Evolutionary conservation across 2,113 vertebrate genomes (phyloP).

Genomic region (Butorides virescens): DNA sequence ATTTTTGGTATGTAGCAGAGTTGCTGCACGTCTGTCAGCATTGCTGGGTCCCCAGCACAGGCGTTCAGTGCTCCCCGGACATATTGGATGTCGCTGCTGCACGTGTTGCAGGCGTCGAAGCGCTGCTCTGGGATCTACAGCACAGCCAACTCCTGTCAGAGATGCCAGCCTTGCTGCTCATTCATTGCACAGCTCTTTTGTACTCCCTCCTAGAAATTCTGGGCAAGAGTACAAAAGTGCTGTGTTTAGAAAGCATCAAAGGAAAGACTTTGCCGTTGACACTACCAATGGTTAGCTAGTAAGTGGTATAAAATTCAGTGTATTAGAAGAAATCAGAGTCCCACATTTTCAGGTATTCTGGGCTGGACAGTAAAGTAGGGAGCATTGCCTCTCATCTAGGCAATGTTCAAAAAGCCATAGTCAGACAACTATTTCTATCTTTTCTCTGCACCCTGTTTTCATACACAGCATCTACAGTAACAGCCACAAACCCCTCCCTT

Average conservation of each 20-base stretch:
- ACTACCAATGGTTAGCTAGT: background rate
- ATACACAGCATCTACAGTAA: background rate
- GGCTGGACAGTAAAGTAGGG: background rate
- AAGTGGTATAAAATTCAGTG: background rate
- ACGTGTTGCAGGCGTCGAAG: rapidly evolving
- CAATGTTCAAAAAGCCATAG: background rate
- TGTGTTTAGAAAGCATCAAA: background rate
- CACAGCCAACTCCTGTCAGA: background rate
- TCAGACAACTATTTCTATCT: background rate
- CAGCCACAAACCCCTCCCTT: background rate
- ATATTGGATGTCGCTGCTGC: background rate
- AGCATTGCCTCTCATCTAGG: background rate
- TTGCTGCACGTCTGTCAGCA: background rate
- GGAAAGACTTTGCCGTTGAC: background rate
- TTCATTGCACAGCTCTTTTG: background rate
- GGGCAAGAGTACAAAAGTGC: background rate
- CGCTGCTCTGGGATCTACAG: background rate
- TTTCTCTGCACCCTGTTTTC: background rate
- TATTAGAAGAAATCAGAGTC: background rate
- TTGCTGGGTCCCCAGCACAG: background rate
- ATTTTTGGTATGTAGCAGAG: background rate
- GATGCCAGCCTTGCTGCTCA: background rate
- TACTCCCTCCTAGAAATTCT: background rate
- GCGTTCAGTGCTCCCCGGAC: background rate
- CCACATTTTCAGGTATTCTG: background rate